Evolutionary conservation across 1,140 invertebrate genomes (phyloP).

Genomic region (Vanessa atalanta): DNA sequence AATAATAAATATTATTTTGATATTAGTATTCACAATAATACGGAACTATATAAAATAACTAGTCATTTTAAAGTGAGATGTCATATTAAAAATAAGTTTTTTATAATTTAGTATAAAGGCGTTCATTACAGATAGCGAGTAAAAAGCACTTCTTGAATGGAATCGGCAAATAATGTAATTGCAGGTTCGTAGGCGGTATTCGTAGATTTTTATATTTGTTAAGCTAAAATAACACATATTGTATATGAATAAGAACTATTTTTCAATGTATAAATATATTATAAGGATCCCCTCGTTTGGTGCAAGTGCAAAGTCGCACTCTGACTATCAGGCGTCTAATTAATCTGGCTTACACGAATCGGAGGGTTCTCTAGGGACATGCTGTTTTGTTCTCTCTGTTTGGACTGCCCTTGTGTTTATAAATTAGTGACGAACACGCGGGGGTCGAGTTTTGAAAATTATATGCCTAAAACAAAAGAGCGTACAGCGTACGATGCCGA

Average conservation of each 20-base stretch:
- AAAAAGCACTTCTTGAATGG: constrained; percentile 36
- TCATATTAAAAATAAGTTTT: neutral
- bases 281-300: constrained; percentile 36
- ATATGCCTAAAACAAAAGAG: constrained; percentile 14
- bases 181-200: constrained; percentile 12
- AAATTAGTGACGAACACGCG: constrained; percentile 30
- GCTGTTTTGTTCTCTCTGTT: constrained; percentile 43
- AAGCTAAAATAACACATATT: constrained; percentile 19
- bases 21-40: too few species aligned
- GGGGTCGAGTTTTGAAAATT: constrained; percentile 21
- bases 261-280: constrained; percentile 26
- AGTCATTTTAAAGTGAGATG: neutral
- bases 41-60: too few species aligned
- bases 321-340: constrained; percentile 64
- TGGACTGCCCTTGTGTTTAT: constrained; percentile 36
- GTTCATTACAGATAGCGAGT: constrained; percentile 27
- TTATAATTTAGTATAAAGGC: constrained; percentile 1
- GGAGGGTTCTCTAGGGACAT: constrained; percentile 37
- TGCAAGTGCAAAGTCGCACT: constrained; percentile 36
- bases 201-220: neutral
- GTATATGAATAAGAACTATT: neutral
- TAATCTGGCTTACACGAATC: constrained; percentile 50
- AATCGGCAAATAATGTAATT: constrained; percentile 37
- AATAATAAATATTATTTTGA: too few species aligned
- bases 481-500: neutral